A percentile compares a stretch with the other conserved stretches of the same genome.
Evolutionary conservation across 2,888 invertebrate genomes (phyloP).

Genomic region (Hypolimnas misippus): DNA sequence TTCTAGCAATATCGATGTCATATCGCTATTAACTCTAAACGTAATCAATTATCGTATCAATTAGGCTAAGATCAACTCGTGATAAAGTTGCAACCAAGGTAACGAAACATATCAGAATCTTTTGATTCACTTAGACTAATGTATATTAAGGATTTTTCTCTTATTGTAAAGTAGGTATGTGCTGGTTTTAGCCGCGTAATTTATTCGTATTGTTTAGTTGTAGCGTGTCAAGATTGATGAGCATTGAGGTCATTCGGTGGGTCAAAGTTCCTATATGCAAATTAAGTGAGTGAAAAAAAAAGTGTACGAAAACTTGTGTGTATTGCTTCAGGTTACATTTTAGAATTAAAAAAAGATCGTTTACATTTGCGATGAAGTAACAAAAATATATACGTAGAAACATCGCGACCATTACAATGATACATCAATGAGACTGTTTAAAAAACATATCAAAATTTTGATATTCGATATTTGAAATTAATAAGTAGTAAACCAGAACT

Average conservation of each 20-base stretch:
- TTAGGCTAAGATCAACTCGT: slow-evolving; percentile 78
- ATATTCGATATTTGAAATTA: background rate
- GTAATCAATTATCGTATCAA: slow-evolving; percentile 76
- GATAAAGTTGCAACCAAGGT: slow-evolving; percentile 88
- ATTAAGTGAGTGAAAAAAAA: background rate
- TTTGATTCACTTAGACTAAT: slow-evolving; percentile 85
- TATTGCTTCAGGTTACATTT: background rate
- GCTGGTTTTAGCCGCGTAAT: slow-evolving; percentile 39
- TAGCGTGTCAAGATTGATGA: slow-evolving; percentile 43
- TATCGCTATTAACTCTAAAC: slow-evolving; percentile 52
- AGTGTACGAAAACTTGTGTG: background rate
- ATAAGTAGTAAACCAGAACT: too few species aligned
- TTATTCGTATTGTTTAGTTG: slow-evolving; percentile 42
- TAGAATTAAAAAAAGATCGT: background rate
- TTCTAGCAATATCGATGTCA: slow-evolving; percentile 70
- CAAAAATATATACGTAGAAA: too few species aligned
- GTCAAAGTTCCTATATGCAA: slow-evolving; percentile 24
- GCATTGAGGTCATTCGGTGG: slow-evolving; percentile 50
- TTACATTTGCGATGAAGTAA: too few species aligned
- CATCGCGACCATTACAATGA: too few species aligned
- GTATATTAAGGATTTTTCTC: slow-evolving; percentile 51
- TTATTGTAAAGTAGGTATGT: slow-evolving; percentile 60
- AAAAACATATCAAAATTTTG: background rate
- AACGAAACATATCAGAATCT: slow-evolving; percentile 89
- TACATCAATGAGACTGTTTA: background rate